Evolutionary conservation across 2,888 invertebrate species (phyloP).

Genomic region (Watsonalla cultraria): DNA sequence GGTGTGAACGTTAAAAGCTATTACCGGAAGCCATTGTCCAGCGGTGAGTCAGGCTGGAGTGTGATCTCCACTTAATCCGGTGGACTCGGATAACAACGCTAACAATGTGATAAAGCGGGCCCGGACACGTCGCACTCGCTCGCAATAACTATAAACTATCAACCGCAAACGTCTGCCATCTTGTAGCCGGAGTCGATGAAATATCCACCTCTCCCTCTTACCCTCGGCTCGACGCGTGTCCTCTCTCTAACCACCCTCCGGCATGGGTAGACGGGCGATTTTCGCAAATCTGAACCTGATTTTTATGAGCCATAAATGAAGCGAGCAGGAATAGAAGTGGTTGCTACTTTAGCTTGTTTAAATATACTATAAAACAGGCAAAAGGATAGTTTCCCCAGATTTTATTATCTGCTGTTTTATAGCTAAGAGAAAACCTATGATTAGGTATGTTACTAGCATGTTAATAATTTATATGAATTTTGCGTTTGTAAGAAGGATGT

Average conservation of each 20-base stretch:
- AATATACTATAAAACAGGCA: background rate
- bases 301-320: constrained; percentile 1
- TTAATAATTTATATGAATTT: no score
- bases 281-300: constrained; percentile 1
- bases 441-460: no score
- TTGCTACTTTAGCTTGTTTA: background rate
- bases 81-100: constrained; percentile 71
- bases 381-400: background rate
- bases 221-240: constrained; percentile 24
- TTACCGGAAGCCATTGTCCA: constrained; percentile 57
- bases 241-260: constrained; percentile 44
- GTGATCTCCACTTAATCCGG: constrained; percentile 70
- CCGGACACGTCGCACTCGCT: constrained; percentile 69
- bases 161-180: constrained; percentile 77
- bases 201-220: constrained; percentile 63
- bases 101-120: constrained; percentile 76
- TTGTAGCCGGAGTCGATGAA: constrained; percentile 71
- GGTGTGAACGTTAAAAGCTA: constrained; percentile 52
- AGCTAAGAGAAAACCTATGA: background rate
- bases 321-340: background rate
- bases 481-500: no score
- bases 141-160: constrained; percentile 79
- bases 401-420: background rate
- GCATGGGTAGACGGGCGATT: constrained; percentile 38
- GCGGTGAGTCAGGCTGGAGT: constrained; percentile 40